These are phyloP conservation scores for Potamarius usumacintae DNA, from an alignment of 2,113 vertebrate genomes.

Conservation along the genomic window DNA sequence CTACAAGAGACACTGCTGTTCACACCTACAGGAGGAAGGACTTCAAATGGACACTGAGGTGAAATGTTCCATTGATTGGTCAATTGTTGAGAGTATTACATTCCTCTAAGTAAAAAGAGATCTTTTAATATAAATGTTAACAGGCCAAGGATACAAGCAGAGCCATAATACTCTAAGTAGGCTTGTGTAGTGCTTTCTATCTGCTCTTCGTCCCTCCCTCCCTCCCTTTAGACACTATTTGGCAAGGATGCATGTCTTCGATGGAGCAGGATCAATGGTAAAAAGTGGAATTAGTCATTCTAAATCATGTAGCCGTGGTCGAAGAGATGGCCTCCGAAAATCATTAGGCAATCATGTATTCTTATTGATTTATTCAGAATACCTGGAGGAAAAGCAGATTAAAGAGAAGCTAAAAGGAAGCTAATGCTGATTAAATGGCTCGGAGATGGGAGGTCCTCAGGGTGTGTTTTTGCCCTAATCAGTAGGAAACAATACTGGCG, in stretches of 20 bases:
- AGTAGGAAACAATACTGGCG: constrained; percentile 97
- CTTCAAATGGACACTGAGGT: constrained; percentile 52
- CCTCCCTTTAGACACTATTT: constrained; percentile 41
- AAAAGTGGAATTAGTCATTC: constrained; percentile 99
- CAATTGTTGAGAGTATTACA: constrained; percentile 33
- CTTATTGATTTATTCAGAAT: constrained; percentile 99
- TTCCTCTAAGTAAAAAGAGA: constrained; percentile 17
- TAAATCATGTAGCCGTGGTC: constrained; percentile 96
- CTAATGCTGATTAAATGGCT: constrained; percentile 99
- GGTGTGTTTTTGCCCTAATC: constrained; percentile 94
- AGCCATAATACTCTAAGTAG: constrained; percentile 5
- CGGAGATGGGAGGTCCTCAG: constrained; percentile 85
- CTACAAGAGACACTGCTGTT: constrained; percentile 57
- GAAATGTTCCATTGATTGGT: constrained; percentile 67
- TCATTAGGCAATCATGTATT: constrained; percentile 99
- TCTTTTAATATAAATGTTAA: constrained; percentile 28
- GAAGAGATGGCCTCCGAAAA: constrained; percentile 96
- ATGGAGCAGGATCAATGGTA: constrained; percentile 83
- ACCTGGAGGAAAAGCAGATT: constrained; percentile 98
- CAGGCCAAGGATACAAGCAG: background rate
- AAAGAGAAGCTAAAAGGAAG: constrained; percentile 91
- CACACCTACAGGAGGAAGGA: constrained; percentile 38
- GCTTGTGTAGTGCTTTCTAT: constrained; percentile 1
- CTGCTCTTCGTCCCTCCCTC: background rate
- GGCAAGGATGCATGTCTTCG: constrained; percentile 77